phyloP scores from a whole-genome alignment of 2,888 invertebrate genomes.

The Tetheella fluctuosa region DNA sequence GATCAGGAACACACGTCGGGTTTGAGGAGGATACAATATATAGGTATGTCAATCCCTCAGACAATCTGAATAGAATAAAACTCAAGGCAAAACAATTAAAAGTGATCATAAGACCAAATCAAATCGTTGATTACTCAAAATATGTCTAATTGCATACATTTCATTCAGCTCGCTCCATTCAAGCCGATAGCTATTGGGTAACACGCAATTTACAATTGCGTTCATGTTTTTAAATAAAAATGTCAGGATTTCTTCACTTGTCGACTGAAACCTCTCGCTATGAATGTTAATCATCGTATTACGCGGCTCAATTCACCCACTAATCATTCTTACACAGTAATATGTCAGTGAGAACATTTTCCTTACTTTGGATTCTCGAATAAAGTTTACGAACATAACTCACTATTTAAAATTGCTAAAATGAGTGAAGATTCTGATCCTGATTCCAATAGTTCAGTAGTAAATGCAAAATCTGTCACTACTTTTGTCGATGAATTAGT shows the following conservation, averaged over 20 bases:
- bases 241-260: constrained; percentile 32
- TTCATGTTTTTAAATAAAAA: constrained; percentile 14
- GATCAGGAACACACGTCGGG: too few species aligned
- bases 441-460: too few species aligned
- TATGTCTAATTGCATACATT: neutral
- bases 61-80: neutral
- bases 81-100: neutral
- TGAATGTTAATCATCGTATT: constrained; percentile 35
- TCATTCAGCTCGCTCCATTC: constrained; percentile 6
- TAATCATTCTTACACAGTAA: constrained; percentile 38
- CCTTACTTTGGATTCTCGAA: constrained; percentile 21
- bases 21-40: too few species aligned
- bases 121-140: constrained; percentile 1
- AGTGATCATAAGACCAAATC: neutral
- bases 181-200: neutral
- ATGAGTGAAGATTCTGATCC: too few species aligned
- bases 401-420: too few species aligned
- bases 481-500: too few species aligned
- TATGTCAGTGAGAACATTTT: constrained; percentile 27
- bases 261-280: constrained; percentile 31
- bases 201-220: constrained; percentile 3
- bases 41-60: neutral
- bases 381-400: neutral
- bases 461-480: too few species aligned
- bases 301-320: constrained; percentile 37